Evolutionary conservation across 2,113 vertebrate species (phyloP), one percentile per base, ranked within the genome.

Genomic region (Phasianus colchicus): DNA sequence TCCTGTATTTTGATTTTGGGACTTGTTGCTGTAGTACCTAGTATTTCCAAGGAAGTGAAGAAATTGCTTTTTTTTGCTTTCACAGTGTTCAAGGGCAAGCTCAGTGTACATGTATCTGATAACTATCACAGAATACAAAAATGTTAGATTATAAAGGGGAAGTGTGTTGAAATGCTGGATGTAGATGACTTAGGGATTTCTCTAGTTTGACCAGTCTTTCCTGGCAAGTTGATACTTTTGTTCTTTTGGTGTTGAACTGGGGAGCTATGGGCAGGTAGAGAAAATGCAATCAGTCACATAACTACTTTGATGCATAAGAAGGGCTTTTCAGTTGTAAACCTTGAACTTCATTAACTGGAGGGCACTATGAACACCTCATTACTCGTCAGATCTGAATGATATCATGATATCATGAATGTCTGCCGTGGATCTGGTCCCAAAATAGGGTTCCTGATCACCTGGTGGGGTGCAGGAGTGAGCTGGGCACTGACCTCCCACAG

Each of bases 381-480:
- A 11, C 38, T 32, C 30, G 29, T 54, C 75, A 19, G 54, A 25
- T 30, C 73, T 57, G 77, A 43, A 43, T 43, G 15, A 43, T 43
- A 17, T 42, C 42, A 42, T 42, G 42, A 42, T 42, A 42, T 43
- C 42, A 43, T n/a, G 32, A 10, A 45, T 2, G 2, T 64, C 42
- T 40, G 20, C 32, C 12, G 19, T 21, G 45, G 61, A 74, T 95
- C 38, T 10, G 42, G 42, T 32, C 40, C 82, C 84, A 78, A 40
- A 75, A 55, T 1, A 2, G 25, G 45, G 7, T 12, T 45, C 29
- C 22, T 13, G 61, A 34, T 0, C 2, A 42, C 60, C 45, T 1
- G 0, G 1, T 6, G 1, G 52, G 63, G n/a, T 29, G 30, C 17
- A 0, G 0, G 19, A 70, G 10, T 9, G 22, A 76, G 78, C 66